Base-by-base conservation (phyloP, 92 coral and sea anemone genomes). In the Pocillopora grandis region DNA sequence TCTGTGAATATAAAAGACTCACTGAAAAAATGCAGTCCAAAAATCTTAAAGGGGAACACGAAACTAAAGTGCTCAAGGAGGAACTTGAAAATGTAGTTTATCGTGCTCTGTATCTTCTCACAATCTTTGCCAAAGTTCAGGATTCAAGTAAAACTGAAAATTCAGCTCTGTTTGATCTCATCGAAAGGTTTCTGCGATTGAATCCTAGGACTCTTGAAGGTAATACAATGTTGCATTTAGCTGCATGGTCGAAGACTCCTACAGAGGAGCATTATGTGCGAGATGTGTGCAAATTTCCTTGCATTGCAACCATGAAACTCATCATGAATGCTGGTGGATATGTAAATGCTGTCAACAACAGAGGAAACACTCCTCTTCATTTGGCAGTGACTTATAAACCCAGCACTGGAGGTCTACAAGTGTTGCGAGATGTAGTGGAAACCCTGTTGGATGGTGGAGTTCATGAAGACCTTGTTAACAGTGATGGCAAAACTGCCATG, bases 191-290 rank as follows among this genome's bases (percentile, higher is more conserved):
- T 72, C 90, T 93, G 17, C 86, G 93, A 35, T 58, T 93, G 78
- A 90, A 91, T 58, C 98, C 95, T 0, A 85, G 98, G 17, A 89
- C 98, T 13, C 83, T 56, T 52, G 77, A 78, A 17, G 98, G 95
- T 0, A 84, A 79, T 55, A 88, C 98, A 0, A 77, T 91, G 63
- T 36, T 93, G 11, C 98, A 93, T 52, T 85, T 91, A 42, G 91
- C 95, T 19, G 98, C 91, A 15, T 93, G 93, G 84, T 62, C 75
- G 37, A 84, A 82, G 62, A 93, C 93, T 18, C 95, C 95, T 2
- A 88, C 92, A 1, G 95, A 93, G 72, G 98, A 93, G 59, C 98
- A 93, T 64, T 93, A 93, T 80, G 92, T 93, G 11, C 90, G 88
- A 60, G 95, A 91, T 68, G 90, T 91, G 69, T 93, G 98, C 67